Conservation (phyloP, 1,140 invertebrate genomes). For the Drosophila seguyi region DNA sequence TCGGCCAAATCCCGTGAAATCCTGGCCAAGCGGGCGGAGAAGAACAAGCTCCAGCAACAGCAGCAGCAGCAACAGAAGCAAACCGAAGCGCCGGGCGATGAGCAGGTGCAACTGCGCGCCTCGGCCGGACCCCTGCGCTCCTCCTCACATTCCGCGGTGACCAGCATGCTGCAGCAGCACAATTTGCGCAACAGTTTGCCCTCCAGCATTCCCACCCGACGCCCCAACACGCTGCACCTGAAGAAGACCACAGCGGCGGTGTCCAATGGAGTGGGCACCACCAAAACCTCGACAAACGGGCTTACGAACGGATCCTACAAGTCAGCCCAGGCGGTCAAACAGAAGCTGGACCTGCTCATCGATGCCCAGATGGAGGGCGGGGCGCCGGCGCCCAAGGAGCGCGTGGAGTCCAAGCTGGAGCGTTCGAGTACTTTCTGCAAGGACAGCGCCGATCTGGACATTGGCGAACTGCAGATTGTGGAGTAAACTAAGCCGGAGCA, state of each 20-base stretch:
- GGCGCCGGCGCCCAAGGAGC: conserved; percentile 35
- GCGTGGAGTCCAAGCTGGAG: conserved; percentile 80
- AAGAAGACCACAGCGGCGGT: conserved; percentile 66
- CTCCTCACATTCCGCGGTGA: conserved; percentile 80
- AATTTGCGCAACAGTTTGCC: conserved; percentile 74
- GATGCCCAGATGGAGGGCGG: conserved; percentile 51
- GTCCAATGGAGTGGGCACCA: conserved; percentile 26
- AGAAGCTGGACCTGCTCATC: conserved; percentile 80
- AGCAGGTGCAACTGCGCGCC: conserved; percentile 57
- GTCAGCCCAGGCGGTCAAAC: conserved; percentile 71
- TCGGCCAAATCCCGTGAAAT: conserved; percentile 84
- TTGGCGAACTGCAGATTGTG: conserved; percentile 80
- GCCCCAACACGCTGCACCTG: conserved; percentile 81
- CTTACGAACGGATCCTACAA: conserved; percentile 57
- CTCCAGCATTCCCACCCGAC: conserved; percentile 79
- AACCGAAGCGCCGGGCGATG: conserved; percentile 76
- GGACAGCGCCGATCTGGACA: conserved; percentile 75
- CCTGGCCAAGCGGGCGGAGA: conserved; percentile 77
- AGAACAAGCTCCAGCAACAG: conserved; percentile 78
- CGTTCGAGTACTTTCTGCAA: conserved; percentile 85
- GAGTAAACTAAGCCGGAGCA: conserved; percentile 55
- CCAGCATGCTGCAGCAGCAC: conserved; percentile 70
- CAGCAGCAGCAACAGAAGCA: conserved; percentile 61
- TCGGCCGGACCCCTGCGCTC: conserved; percentile 70
- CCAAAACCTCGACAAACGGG: conserved; percentile 44